Evolutionary conservation across 2,888 invertebrate species (phyloP), one percentile per base, ranked within the genome.

Genomic region (Lasioglossum marginatum): DNA sequence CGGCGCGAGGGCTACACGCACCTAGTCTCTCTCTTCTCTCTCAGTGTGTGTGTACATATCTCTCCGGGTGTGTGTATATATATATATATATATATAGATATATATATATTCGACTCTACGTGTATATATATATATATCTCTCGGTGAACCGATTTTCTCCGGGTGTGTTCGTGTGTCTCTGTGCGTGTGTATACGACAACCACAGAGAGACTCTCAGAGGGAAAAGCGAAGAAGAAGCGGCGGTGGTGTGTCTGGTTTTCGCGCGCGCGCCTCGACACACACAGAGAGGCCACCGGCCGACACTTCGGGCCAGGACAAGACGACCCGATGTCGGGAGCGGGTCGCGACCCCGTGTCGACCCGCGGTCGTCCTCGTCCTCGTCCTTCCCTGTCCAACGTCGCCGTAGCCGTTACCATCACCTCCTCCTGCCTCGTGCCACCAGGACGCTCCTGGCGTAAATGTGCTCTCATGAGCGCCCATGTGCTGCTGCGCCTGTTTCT

Each of bases 281-380:
- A 52, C n/a, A 79, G 73, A 82, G 75, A 86, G 88, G 86, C 87
- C 87, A 90, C 90, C 88, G 88, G 91, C 87, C 91, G 88, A 88
- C 80, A 84, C 89, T 89, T 88, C 78, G 87, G 85, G 85, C 83
- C 88, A 86, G 89, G 91, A 91, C 85, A 91, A 89, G 83, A 85
- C 87, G 88, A 86, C 87, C 92, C 89, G 90, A 92, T 93, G 92
- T 93, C 92, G 92, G 88, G 89, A 89, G 87, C 90, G 91, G 91
- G 89, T 90, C 91, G 90, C 88, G 91, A 90, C 87, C 89, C 88
- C 89, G 88, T 88, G 91, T 88, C 91, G 89, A 89, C 89, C 90
- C 88, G 89, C 81, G 89, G 91, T 90, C 91, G 89, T 90, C 88
- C 81, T 85, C 87, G 81, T 86, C 86, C 81, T 85, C 90, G 86